Percentiles rank a stretch among this genome's conserved stretches.
Evolutionary conservation across 2,888 invertebrate species (phyloP).

Genomic region (Neoaliturus tenellus): DNA sequence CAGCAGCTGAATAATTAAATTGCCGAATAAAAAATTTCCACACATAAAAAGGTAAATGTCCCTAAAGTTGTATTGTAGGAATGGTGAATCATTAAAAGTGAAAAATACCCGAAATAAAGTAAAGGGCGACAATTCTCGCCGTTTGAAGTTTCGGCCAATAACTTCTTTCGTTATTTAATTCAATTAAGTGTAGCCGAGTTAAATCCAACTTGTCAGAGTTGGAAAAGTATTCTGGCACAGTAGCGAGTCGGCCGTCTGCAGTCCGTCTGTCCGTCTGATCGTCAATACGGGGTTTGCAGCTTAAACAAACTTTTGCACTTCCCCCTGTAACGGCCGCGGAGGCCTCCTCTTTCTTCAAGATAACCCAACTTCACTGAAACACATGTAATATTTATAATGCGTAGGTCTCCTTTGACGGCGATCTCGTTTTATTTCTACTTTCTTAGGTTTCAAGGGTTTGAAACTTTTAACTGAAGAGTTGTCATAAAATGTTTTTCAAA

Average conservation of each 20-base stretch:
- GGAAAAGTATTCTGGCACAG: constrained; percentile 22
- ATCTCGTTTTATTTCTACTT: neutral
- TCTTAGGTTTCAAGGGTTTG: too few species aligned
- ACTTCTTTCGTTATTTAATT: neutral
- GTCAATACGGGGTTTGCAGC: constrained; percentile 1
- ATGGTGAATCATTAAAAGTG: too few species aligned
- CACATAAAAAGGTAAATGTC: too few species aligned
- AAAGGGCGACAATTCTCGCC: neutral
- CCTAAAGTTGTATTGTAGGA: too few species aligned
- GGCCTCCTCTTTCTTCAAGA: neutral
- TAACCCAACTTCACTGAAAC: neutral
- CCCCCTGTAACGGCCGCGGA: neutral
- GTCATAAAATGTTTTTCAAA: too few species aligned
- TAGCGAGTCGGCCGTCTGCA: neutral
- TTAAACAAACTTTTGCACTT: neutral
- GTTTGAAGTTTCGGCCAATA: constrained; percentile 2
- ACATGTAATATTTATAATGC: constrained; percentile 30
- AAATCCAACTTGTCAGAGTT: neutral
- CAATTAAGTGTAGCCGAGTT: neutral
- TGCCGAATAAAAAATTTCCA: too few species aligned
- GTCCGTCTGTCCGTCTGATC: neutral
- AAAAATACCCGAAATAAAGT: too few species aligned
- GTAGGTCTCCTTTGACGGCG: neutral
- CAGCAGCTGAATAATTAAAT: too few species aligned
- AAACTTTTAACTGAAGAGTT: too few species aligned